Evolutionary conservation across 2,797 vertebrate species (phyloP), one percentile per base, ranked within the genome.

Genomic region (Clarias laeviceps): DNA sequence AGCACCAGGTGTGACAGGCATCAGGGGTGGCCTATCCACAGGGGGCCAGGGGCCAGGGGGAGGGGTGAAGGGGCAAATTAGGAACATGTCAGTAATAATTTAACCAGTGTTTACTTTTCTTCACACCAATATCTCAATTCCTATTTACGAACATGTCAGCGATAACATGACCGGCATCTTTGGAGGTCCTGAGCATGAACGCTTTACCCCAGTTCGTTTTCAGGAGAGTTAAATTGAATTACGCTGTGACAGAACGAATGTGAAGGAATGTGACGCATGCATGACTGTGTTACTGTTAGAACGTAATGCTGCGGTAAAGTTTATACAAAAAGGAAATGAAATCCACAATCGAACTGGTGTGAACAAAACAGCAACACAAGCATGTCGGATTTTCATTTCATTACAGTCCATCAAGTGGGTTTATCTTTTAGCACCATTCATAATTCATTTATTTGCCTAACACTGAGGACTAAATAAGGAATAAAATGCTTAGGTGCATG

Each of bases 61-160:
- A 90, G 91, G 93, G 93, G 91, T 93, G 91, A 93, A 91, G 92
- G 94, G 93, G 93, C 93, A 94, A 94, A 94, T 94, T 94, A 94
- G 94, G 93, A 95, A 94, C 93, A 94, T 94, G 95, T 95, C 93
- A 94, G 93, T 93, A 94, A 95, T 95, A 94, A 95, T 94, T 94
- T 91, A 91, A 91, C 91, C 93, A 92, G 92, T 93, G 94, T 94
- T 95, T 93, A 94, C 94, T 93, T 93, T 94, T 94, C 94, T 94
- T 94, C 94, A 93, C 92, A 91, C 90, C 92, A 92, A 94, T 94
- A 88, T 86, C 77, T 84, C 66, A 54, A 82, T 86, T 82, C 40
- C 82, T 86, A 76, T 80, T 88, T 84, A 84, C 82, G 87, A 79
- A 88, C 84, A 82, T 4, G 56, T 24, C 56, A 18, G 20, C 78